Evolutionary conservation across 2,113 vertebrate genomes (phyloP), one percentile per base, ranked within the genome.

Genomic region (Thalassarche chlororhynchos): DNA sequence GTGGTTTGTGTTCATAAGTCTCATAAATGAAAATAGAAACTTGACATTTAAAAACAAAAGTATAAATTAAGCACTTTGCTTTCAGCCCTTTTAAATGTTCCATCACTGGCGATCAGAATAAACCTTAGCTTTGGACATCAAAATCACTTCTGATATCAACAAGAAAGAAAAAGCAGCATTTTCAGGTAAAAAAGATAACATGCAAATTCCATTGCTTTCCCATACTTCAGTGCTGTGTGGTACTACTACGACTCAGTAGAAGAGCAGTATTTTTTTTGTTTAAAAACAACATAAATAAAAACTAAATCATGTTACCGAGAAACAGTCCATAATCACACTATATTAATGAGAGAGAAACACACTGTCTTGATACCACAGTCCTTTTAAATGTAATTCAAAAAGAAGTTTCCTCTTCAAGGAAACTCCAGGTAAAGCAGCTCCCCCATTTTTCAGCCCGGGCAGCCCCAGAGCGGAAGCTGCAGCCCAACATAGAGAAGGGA

Each of bases 1-100:
- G 17, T 32, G 64, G 36, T 77, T 92, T 68, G 65, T 47, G 31
- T 76, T 90, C 20, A 0, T 6, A 82, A 84, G n/a, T 71, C 57
- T 25, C 14, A 0, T 5, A 82, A 74, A 60, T 26, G 31, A 87
- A 96, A 96, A 97, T 87, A 97, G 96, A 93, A 96, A 92, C 96
- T 15, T 96, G 95, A 96, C 97, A 96, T 97, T 97, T 91, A 65
- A 72, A 89, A 97, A 75, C 79, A 81, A 11, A 84, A 82, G 65
- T 65, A 76, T 54, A 97, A 89, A 92, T 84, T 34, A 92, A 81
- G 44, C 34, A 57, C 38, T 60, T 90, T 51, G 72, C 44, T 82
- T 81, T 78, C 81, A 89, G 47, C 24, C 24, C 42, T 90, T 91
- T 47, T 17, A 64, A 75, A 68, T 7, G 28, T 26, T 68, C 46